Percentiles rank a stretch among this genome's conserved stretches.
Conservation (phyloP, 1,140 invertebrate genomes). For the Delia radicum region DNA sequence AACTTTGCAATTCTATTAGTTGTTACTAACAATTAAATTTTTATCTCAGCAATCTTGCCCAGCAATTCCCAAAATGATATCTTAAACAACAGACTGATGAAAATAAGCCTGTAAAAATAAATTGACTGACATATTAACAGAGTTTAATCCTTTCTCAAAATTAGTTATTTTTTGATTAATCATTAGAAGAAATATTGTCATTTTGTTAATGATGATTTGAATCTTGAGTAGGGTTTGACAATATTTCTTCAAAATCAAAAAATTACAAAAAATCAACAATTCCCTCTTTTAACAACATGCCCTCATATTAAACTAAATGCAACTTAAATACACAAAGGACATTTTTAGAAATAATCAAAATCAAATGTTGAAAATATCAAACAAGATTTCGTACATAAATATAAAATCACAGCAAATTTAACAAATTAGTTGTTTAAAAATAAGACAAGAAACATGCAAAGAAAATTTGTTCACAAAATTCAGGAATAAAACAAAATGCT, state of each 20-base stretch:
- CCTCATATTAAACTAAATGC: not conserved
- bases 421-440: constrained; percentile 20
- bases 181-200: constrained; percentile 23
- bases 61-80: no score
- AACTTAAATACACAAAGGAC: not conserved
- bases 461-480: not conserved
- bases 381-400: not conserved
- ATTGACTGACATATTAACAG: not conserved
- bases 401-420: constrained; percentile 17
- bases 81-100: no score
- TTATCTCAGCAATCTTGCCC: no score
- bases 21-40: no score
- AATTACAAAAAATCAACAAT: not conserved
- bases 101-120: no score
- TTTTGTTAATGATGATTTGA: constrained; percentile 3
- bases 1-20: no score
- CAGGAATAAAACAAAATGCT: not conserved
- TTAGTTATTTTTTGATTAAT: not conserved
- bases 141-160: not conserved
- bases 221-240: constrained; percentile 20
- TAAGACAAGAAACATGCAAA: constrained; percentile 6
- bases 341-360: not conserved
- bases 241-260: constrained; percentile 12
- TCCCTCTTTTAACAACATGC: not conserved
- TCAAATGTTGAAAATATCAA: not conserved